Conservation (phyloP, 1,140 invertebrate species). For the Microplitis demolitor region DNA sequence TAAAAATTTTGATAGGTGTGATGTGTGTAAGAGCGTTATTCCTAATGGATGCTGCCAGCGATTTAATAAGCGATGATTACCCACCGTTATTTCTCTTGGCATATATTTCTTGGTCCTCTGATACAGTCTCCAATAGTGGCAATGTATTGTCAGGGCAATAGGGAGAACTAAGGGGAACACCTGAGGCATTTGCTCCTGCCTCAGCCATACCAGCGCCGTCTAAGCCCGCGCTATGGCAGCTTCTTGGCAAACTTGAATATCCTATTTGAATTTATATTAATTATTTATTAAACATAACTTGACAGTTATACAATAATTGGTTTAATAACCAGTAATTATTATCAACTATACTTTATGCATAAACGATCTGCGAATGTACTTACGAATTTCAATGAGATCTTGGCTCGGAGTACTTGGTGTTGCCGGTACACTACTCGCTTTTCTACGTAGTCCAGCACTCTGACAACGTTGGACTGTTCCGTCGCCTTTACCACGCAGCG, state of each 20-base stretch:
- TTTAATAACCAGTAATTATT: slow-evolving; percentile 1
- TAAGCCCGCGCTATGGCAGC: slow-evolving; percentile 68
- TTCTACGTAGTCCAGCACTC: slow-evolving; percentile 69
- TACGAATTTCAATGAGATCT: slow-evolving; percentile 60
- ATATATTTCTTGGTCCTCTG: slow-evolving; percentile 66
- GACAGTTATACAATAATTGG: slow-evolving; percentile 4
- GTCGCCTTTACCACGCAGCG: slow-evolving; percentile 64
- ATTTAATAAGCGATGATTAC: slow-evolving; percentile 30
- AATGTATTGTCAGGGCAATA: slow-evolving; percentile 64
- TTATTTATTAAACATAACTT: slow-evolving; percentile 1
- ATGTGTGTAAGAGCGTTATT: neutral
- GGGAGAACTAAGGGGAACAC: slow-evolving; percentile 56
- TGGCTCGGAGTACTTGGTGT: slow-evolving; percentile 79
- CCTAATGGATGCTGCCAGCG: neutral
- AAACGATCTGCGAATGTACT: slow-evolving; percentile 32
- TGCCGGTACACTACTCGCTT: slow-evolving; percentile 82
- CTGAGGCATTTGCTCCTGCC: slow-evolving; percentile 58
- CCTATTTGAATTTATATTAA: slow-evolving; percentile 58
- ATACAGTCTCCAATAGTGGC: slow-evolving; percentile 66
- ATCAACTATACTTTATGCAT: neutral
- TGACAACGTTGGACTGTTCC: slow-evolving; percentile 65
- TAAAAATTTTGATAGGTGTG: neutral
- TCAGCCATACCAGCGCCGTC: slow-evolving; percentile 66
- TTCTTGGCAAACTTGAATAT: slow-evolving; percentile 81
- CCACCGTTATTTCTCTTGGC: slow-evolving; percentile 58